Conservation (phyloP, 2,797 vertebrate genomes). For the Cichlasoma orientale region DNA sequence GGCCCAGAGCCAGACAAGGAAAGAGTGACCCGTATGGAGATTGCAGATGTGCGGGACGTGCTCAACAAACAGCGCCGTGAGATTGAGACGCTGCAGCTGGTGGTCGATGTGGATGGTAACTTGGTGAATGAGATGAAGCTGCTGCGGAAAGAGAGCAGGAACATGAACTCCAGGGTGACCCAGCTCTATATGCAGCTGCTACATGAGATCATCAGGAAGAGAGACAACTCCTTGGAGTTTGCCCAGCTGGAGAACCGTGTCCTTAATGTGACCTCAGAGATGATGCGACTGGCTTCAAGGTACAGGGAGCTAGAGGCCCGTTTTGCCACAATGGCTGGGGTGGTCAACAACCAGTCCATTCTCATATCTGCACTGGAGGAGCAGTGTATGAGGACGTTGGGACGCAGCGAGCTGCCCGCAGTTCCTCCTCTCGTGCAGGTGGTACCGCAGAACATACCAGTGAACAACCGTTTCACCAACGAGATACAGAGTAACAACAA, state of each 20-base stretch:
- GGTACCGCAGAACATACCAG: conserved; percentile 90
- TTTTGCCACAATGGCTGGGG: conserved; percentile 87
- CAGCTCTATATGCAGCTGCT: conserved; percentile 99
- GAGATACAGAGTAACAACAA: conserved; percentile 93
- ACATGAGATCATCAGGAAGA: conserved; percentile 97
- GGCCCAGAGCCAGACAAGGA: conserved; percentile 86
- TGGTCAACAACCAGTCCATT: conserved; percentile 97
- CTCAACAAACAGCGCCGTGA: conserved; percentile 93
- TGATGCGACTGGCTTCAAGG: conserved; percentile 91
- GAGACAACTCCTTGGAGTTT: conserved; percentile 96
- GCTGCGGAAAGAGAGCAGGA: conserved; percentile 96
- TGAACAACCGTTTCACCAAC: conserved; percentile 88
- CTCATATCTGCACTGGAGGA: conserved; percentile 91
- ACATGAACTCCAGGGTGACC: conserved; percentile 99
- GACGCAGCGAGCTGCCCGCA: conserved; percentile 83
- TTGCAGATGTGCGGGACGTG: conserved; percentile 93
- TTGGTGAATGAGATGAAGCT: conserved; percentile 98
- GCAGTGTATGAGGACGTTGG: conserved; percentile 88
- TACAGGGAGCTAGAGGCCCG: conserved; percentile 93
- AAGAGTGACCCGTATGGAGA: conserved; percentile 94
- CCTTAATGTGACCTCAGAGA: conserved; percentile 96
- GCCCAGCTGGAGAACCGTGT: conserved; percentile 96
- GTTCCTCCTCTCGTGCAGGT: conserved; percentile 96
- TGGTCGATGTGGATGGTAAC: conserved; percentile 96
- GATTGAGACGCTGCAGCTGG: conserved; percentile 93